These are phyloP conservation scores for Astur gentilis DNA, from an alignment of 2,113 vertebrate species.

Conservation along the genomic window DNA sequence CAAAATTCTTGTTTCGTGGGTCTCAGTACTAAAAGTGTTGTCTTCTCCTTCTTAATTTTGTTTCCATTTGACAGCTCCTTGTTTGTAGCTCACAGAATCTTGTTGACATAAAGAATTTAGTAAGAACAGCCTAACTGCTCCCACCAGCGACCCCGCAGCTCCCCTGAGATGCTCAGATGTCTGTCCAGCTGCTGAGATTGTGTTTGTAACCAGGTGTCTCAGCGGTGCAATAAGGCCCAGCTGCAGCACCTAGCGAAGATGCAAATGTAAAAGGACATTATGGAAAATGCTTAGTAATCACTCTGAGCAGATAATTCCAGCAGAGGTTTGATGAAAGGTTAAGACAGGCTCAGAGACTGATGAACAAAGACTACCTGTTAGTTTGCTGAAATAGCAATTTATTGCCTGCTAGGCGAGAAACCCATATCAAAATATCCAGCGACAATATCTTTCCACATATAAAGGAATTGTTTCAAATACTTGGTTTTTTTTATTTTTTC, in stretches of 20 bases:
- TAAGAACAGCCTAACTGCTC: background rate
- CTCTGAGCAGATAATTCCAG: background rate
- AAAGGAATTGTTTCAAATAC: background rate
- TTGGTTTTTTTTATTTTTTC: background rate
- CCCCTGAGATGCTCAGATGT: background rate
- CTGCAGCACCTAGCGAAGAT: background rate
- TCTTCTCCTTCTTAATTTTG: background rate
- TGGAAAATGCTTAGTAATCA: background rate
- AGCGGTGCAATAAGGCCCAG: fast-evolving
- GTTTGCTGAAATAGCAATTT: background rate
- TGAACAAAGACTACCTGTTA: background rate
- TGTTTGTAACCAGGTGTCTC: background rate
- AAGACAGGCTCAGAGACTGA: background rate
- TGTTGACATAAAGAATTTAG: background rate
- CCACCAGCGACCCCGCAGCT: background rate
- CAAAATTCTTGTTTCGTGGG: background rate
- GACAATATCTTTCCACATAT: background rate
- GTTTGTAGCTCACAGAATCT: background rate
- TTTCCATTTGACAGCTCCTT: background rate
- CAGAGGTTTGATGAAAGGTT: background rate
- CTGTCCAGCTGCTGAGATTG: background rate
- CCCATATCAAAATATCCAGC: background rate
- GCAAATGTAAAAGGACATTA: background rate
- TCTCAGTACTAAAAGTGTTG: background rate
- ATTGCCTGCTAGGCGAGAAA: background rate